Conservation (phyloP, 2,797 vertebrate genomes). For the Clarias fuscus region DNA sequence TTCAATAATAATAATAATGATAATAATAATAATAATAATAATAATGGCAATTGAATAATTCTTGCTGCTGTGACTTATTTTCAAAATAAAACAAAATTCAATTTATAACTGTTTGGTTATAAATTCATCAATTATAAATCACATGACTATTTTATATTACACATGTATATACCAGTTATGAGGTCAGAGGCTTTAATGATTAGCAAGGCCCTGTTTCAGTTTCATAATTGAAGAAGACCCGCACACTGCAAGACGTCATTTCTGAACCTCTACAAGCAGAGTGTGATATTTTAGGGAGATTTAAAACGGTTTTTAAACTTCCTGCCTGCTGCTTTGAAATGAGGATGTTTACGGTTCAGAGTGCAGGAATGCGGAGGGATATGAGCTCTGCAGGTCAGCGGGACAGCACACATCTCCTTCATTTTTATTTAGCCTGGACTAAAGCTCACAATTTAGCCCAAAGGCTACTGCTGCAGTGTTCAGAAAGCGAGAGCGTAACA, state of each 20-base stretch:
- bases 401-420: constrained; percentile 49
- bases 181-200: neutral
- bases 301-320: constrained; percentile 59
- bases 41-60: neutral
- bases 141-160: neutral
- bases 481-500: neutral
- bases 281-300: constrained; percentile 49
- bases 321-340: constrained; percentile 63
- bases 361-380: constrained; percentile 67
- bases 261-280: constrained; percentile 24
- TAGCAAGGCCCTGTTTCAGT: constrained; percentile 4
- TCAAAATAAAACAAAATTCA: neutral
- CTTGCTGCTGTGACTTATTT: neutral
- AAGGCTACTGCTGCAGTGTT: neutral
- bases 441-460: neutral
- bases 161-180: neutral
- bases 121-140: neutral
- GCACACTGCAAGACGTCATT: constrained; percentile 14
- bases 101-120: neutral
- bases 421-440: constrained; percentile 35
- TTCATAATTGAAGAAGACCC: constrained; percentile 1
- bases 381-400: constrained; percentile 71
- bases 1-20: neutral
- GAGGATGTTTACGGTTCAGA: constrained; percentile 65
- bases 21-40: neutral